Conservation (phyloP, 2,797 vertebrate species). For the Rachycentron canadum region DNA sequence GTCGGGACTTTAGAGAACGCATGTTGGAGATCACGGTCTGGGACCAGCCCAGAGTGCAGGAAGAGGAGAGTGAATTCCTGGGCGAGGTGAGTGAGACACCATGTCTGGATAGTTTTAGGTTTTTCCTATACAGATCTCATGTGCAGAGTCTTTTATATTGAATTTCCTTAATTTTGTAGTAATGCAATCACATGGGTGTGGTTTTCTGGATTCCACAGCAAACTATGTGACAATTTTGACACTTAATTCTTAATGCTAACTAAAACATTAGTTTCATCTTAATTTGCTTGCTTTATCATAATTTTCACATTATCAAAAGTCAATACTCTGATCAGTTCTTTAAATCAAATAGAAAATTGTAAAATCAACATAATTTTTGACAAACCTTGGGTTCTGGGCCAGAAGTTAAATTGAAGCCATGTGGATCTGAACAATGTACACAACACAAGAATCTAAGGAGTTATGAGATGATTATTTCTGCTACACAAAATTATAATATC, state of each 20-base stretch:
- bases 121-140: not conserved
- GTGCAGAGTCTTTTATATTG: not conserved
- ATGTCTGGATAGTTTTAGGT: not conserved
- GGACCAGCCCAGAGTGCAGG: slow-evolving; percentile 95
- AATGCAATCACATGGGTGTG: too few species aligned
- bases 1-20: slow-evolving; percentile 94
- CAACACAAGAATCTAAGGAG: not conserved
- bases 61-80: slow-evolving; percentile 96
- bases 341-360: not conserved
- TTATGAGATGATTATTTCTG: too few species aligned
- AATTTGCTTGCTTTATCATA: too few species aligned
- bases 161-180: not conserved
- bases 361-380: not conserved
- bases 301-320: too few species aligned
- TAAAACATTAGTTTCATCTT: too few species aligned
- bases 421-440: not conserved
- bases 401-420: not conserved
- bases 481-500: not conserved
- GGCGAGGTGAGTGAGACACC: slow-evolving; percentile 88
- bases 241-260: too few species aligned
- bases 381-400: not conserved
- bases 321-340: not conserved
- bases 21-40: slow-evolving; percentile 97
- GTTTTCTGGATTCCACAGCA: not conserved
- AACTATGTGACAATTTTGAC: not conserved